phyloP scores from a whole-genome alignment of 2,888 invertebrate species.

The Netelia fuscicornis region DNA sequence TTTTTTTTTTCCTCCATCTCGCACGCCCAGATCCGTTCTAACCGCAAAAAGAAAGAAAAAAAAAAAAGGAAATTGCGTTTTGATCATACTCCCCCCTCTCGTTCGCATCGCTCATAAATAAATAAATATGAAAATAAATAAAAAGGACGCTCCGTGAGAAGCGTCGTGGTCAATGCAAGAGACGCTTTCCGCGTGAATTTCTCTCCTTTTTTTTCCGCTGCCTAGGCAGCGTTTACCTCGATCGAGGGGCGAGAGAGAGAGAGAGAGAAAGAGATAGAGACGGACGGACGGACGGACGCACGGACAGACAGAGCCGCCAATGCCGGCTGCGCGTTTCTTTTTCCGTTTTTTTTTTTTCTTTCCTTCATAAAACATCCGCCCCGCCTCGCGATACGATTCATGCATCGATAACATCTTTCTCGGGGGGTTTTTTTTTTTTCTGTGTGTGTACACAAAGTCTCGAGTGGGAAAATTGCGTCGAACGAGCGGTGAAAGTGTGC shows the following conservation, averaged over 20 bases:
- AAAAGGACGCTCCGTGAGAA: neutral
- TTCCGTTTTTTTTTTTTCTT: constrained; percentile 68
- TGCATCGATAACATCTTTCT: constrained; percentile 10
- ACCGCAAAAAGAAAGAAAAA: neutral
- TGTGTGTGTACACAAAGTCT: neutral
- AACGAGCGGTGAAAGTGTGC: constrained; percentile 48
- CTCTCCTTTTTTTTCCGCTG: neutral
- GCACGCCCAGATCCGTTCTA: neutral
- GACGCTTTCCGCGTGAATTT: neutral
- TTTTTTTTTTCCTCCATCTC: neutral
- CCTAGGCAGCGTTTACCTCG: neutral
- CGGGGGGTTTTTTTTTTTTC: too few species aligned
- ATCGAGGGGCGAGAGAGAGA: neutral
- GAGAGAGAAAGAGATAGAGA: constrained; percentile 5
- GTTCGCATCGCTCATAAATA: neutral
- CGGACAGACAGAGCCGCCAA: constrained; percentile 48
- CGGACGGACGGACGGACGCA: neutral
- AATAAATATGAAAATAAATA: constrained; percentile 1
- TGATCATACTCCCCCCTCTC: neutral
- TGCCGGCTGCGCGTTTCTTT: constrained; percentile 71
- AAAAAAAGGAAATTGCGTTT: constrained; percentile 2
- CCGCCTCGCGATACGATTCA: constrained; percentile 36
- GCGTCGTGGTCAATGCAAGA: neutral
- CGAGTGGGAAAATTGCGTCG: constrained; percentile 29
- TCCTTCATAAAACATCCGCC: constrained; percentile 67